Base-by-base conservation (phyloP, 2,888 invertebrate genomes). In the Oxyscelio sp. region DNA sequence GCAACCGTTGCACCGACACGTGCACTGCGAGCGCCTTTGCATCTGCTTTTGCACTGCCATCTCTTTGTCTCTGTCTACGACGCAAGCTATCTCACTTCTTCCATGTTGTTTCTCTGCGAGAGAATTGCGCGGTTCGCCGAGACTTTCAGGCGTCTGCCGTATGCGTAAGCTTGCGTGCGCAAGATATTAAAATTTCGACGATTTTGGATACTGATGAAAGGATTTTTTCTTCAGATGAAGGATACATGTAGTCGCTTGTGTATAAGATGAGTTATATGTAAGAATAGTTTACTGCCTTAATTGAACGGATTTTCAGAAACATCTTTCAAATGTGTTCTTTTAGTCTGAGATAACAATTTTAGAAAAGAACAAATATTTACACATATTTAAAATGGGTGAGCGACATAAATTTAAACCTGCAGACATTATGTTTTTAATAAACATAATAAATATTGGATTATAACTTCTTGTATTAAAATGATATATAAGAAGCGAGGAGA, bases 1-100 rank as follows among this genome's bases (percentile, higher is more conserved):
- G 75, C 15, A 71, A 48, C 82, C 63, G 82, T 27, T 83, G 87
- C 89, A 87, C 85, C 86, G 86, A 85, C 87, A 88, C 83, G 87
- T 87, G 88, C 86, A 88, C 75, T 83, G 74, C 82, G 84, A 85
- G 83, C 85, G 70, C 61, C 73, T 70, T 73, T 83, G 85, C 86
- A 86, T 87, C 84, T 66, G 82, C 73, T 77, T 63, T 70, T 73
- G 81, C 81, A 82, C 56, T 78, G 86, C 78, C 71, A 34, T 85
- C 68, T 66, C 19, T 84, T 77, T 80, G 63, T 84, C 79, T 86
- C 65, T 79, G 31, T 79, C 77, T 73, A 24, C 38, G 65, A 54
- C 15, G 56, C 61, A 52, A 9, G 63, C 52, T 27, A 4, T 85
- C 59, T 85, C 80, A 54, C 85, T 80, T 65, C 68, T 11, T 52